Conservation (phyloP, 2,888 invertebrate genomes). For the Globia sparganii region DNA sequence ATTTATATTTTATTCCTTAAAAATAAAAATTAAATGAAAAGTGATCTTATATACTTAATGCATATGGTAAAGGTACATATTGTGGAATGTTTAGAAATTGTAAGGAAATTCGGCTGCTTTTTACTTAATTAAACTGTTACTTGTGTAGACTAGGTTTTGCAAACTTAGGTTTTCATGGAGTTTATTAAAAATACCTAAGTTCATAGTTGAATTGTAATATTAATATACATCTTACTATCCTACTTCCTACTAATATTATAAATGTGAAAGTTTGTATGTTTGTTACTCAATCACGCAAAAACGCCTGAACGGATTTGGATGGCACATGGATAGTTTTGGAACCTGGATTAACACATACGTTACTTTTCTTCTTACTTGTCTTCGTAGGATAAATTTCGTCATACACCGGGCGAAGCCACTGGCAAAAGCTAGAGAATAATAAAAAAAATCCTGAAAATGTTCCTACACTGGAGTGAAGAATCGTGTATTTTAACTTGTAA, state of each 20-base stretch:
- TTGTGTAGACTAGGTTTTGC: conserved; percentile 15
- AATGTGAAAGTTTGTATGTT: neutral
- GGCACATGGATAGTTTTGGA: no score
- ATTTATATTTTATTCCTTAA: neutral
- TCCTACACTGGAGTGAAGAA: neutral
- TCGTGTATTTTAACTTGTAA: no score
- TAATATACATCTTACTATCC: no score
- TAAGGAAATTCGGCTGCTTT: conserved; percentile 21
- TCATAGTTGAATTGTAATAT: neutral
- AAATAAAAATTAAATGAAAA: conserved; percentile 1
- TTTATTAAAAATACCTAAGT: conserved; percentile 1
- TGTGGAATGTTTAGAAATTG: conserved; percentile 8
- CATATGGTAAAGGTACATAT: conserved; percentile 9
- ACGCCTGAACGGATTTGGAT: neutral
- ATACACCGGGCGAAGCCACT: neutral
- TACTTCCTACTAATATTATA: neutral
- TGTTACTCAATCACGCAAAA: neutral
- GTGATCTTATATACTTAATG: conserved; percentile 31
- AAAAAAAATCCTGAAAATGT: neutral
- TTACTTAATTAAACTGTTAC: conserved; percentile 20
- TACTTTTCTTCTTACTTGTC: no score
- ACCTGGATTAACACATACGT: no score
- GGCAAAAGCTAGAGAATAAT: neutral
- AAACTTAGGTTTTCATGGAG: neutral
- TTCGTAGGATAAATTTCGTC: neutral